Evolutionary conservation across 1,140 invertebrate species (phyloP), one percentile per base, ranked within the genome.

Genomic region (Drosophila lini): DNA sequence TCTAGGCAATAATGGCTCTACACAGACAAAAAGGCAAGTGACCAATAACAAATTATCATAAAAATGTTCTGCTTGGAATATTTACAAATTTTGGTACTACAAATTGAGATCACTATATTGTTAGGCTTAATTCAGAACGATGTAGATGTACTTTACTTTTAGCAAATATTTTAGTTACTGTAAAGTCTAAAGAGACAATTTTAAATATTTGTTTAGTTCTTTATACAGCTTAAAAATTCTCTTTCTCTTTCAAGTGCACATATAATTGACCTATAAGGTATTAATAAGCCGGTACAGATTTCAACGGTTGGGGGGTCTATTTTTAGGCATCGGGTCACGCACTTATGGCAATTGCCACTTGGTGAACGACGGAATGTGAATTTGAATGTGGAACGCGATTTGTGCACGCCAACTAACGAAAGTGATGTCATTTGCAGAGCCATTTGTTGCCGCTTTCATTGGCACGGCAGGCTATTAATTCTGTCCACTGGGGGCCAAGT

Each of bases 331-430:
- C 44, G 44, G 68, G 65, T 71, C 68, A 71, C 68, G 68, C 68
- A 71, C 65, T 71, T 50, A 59, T 59, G 44, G 31, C 65, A 77
- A 77, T 77, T 77, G 74, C 55, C 74, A 77, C 53, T 76, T 59
- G 31, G 36, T 36, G 36, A 19, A 38, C 53, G 44, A 42, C 47
- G 53, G 44, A 58, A 67, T 67, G 64, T 50, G 34, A 65, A 71
- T 69, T 69, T 67, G 44, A 71, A 69, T 71, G 63, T 59, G 68
- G 44, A 71, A 58, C 65, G 52, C 68, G 65, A 75, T 75, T 76
- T 75, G 70, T 76, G 73, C 71, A 76, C 73, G 70, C 60, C 45
- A 63, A 74, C 61, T 41, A 76, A 76, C 62, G 62, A 76, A 77
- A 77, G 74, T 77, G 74, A 77, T 77, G 73, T 77, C 73, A 76